Evolutionary conservation across 2,113 vertebrate species (phyloP), one percentile per base, ranked within the genome.

Genomic region (Urocolius indicus): DNA sequence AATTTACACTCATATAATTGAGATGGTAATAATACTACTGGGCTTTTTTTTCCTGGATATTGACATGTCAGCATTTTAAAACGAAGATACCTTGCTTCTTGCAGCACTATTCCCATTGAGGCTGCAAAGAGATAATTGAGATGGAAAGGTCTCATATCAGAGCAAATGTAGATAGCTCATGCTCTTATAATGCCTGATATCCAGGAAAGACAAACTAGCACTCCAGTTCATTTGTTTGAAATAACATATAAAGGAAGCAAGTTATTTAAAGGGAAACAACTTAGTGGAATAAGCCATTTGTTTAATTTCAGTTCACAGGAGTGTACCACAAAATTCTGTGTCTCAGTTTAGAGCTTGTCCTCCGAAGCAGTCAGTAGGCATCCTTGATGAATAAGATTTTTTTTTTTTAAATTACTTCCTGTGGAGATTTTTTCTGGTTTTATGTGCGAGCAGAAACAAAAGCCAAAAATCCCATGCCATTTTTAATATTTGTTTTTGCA

Each of bases 401-500:
- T 36, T 22, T 36, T 43, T 15, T 30, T 22, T 30, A 41, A 41
- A 41, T 26, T 27, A 30, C 21, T 48, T 87, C 73, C 2, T 21
- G 14, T 49, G 15, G 20, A 72, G 16, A 27, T 38, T 32, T 72
- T 74, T 55, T 49, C 32, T 59, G 15, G 2, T 66, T 84, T 89
- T 84, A 45, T 38, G 5, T 74, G 7, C 30, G 26, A 17, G 16
- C 13, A 71, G 52, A 91, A 83, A 13, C 10, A 21, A 36, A 52
- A 22, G 9, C 12, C 32, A 58, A 34, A 34, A n/a, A 32, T 15
- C 1, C 46, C 49, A 67, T 93, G 75, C 58, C 63, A 68, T 61
- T 95, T 95, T 92, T 65, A 65, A 43, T 85, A 71, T 51, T 89
- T 73, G 21, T 9, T 34, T 84, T 94, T 95, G 9, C 9, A 81